phyloP scores from a whole-genome alignment of 1,140 invertebrate genomes.

The Portunus trituberculatus region DNA sequence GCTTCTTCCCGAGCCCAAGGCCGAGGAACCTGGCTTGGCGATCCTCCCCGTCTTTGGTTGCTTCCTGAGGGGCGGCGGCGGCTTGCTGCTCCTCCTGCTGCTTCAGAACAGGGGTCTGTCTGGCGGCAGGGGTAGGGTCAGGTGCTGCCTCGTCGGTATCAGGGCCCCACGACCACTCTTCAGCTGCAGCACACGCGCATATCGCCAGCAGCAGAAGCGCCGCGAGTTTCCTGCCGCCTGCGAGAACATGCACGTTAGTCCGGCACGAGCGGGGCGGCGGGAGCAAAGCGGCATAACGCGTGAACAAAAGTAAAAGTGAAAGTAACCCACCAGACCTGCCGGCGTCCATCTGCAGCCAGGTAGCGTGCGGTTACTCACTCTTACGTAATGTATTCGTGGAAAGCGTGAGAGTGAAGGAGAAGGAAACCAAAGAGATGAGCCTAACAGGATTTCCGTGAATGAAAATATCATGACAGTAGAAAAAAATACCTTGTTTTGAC shows the following conservation, averaged over 20 bases:
- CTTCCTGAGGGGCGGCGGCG: not conserved
- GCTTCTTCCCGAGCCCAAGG: constrained; percentile 26
- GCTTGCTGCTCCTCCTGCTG: not conserved
- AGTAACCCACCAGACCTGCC: not conserved
- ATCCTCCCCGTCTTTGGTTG: not conserved
- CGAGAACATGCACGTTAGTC: not conserved
- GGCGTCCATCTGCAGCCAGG: not conserved
- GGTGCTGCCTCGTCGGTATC: not conserved
- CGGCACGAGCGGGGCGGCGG: too few relatives aligned
- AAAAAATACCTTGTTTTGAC: too few relatives aligned
- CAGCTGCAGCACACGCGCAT: not conserved
- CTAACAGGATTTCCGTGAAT: too few relatives aligned
- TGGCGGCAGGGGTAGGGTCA: not conserved
- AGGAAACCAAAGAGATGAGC: too few relatives aligned
- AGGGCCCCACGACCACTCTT: constrained; percentile 40
- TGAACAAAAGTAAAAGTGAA: constrained; percentile 2
- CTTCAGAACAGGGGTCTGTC: not conserved
- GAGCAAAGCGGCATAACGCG: not conserved
- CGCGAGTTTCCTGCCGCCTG: not conserved
- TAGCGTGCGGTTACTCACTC: not conserved
- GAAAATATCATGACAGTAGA: too few relatives aligned
- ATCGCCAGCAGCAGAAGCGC: not conserved
- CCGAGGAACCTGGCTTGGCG: constrained; percentile 45
- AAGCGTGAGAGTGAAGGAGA: not conserved
- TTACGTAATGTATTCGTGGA: not conserved